phyloP scores from a whole-genome alignment of 1,140 invertebrate genomes.

The Cotesia typhae region DNA sequence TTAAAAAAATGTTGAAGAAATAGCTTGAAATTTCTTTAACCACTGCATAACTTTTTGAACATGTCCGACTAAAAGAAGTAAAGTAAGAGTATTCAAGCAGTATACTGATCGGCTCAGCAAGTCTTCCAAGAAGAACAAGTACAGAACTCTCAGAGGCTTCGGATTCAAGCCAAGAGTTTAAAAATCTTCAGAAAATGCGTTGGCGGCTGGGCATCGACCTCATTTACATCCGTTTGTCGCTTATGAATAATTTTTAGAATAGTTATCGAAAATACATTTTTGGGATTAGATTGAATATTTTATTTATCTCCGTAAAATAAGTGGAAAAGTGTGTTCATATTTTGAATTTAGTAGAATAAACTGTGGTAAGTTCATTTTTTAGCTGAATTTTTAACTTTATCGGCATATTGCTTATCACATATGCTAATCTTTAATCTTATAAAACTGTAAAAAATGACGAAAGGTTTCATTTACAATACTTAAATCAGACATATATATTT shows the following conservation, averaged over 20 bases:
- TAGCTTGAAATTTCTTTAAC: too few species aligned
- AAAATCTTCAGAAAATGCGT: constrained; percentile 27
- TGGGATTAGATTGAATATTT: not conserved
- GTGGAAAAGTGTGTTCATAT: not conserved
- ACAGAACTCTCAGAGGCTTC: constrained; percentile 29
- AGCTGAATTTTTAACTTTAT: not conserved
- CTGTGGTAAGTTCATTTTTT: constrained; percentile 14
- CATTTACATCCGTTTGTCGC: constrained; percentile 15
- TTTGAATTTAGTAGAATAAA: constrained; percentile 11
- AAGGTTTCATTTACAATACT: constrained; percentile 7
- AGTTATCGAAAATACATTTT: not conserved
- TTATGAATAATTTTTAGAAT: not conserved
- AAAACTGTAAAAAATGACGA: too few species aligned
- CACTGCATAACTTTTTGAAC: too few species aligned
- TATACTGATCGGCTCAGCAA: not conserved
- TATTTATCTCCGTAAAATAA: not conserved
- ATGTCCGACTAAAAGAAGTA: not conserved
- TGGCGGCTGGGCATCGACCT: constrained; percentile 37
- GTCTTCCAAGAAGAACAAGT: constrained; percentile 24
- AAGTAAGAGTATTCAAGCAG: not conserved
- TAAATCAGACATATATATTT: constrained; percentile 15
- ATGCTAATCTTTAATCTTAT: too few species aligned
- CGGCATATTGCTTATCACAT: not conserved
- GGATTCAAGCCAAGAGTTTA: constrained; percentile 35
- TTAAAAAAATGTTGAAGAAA: too few species aligned